Evolutionary conservation across 2,113 vertebrate species (phyloP), one percentile per base, ranked within the genome.

Genomic region (Xyrauchen texanus): DNA sequence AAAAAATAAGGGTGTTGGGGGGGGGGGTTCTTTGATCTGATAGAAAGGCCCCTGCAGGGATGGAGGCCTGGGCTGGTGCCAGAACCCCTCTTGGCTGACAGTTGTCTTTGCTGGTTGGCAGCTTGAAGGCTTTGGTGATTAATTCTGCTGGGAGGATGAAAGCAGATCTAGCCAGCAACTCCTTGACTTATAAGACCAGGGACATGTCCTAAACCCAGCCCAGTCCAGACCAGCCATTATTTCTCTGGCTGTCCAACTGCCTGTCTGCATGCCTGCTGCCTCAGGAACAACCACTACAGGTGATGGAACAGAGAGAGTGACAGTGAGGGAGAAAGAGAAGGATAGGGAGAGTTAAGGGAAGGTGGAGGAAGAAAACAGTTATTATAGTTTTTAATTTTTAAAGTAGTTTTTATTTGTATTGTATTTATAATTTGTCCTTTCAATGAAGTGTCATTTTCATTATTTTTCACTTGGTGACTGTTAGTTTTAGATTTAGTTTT

Each of bases 91-190:
- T 83, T 77, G 84, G 85, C 86, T 81, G 72, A 79, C 77, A 72
- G 88, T 87, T 86, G 86, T 86, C 64, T 81, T 77, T 85, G 77
- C 85, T 90, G 82, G 84, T 86, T 90, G 88, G 82, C 87, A 88
- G 91, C 90, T 91, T 84, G 86, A 88, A 89, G 90, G 89, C 91
- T 92, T 92, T 90, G 90, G 91, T 93, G 93, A 93, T 93, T 93
- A 93, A 93, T 93, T 93, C 91, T 91, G 88, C 88, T 88, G 90
- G 87, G 91, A 90, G 88, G 93, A 93, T 93, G 88, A 93, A 93
- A 93, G 90, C 88, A 57, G 71, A 82, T 78, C 53, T 77, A 73
- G 71, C 83, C 71, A 77, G 72, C 77, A 60, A 70, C 78, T 72
- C 79, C 64, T 74, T 78, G 78, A 84, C 83, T 57, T 61, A 15